These are phyloP conservation scores for Tenthredo amoena DNA, from an alignment of 2,888 invertebrate genomes.

Conservation along the genomic window DNA sequence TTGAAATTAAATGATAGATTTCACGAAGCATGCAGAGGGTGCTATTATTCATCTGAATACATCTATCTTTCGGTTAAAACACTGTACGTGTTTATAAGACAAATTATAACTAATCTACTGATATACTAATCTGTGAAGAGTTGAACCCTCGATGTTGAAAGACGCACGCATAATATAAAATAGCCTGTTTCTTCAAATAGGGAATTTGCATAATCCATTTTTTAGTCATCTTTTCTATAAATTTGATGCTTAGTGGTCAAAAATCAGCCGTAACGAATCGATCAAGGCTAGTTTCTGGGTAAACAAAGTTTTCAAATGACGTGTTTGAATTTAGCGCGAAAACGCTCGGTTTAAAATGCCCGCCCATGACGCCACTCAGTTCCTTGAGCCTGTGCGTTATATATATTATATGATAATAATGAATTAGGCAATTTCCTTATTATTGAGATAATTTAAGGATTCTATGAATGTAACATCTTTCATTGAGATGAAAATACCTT, in stretches of 20 bases:
- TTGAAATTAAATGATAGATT: not conserved
- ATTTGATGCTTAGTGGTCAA: not conserved
- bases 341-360: no score
- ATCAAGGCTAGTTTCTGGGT: not conserved
- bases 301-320: no score
- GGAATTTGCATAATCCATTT: not conserved
- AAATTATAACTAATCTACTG: not conserved
- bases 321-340: no score
- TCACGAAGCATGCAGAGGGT: not conserved
- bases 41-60: not conserved
- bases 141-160: not conserved
- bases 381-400: no score
- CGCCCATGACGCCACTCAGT: no score
- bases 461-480: not conserved
- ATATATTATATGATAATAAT: not conserved
- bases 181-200: not conserved
- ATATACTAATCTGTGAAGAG: not conserved
- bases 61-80: not conserved
- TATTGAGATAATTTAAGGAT: not conserved
- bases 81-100: not conserved
- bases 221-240: not conserved
- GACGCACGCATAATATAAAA: not conserved
- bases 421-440: not conserved
- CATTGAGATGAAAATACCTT: not conserved
- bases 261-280: not conserved